Percentiles rank a stretch among this genome's conserved stretches.
These are phyloP conservation scores for Echiichthys vipera DNA, from an alignment of 2,797 vertebrate genomes.

Conservation along the genomic window DNA sequence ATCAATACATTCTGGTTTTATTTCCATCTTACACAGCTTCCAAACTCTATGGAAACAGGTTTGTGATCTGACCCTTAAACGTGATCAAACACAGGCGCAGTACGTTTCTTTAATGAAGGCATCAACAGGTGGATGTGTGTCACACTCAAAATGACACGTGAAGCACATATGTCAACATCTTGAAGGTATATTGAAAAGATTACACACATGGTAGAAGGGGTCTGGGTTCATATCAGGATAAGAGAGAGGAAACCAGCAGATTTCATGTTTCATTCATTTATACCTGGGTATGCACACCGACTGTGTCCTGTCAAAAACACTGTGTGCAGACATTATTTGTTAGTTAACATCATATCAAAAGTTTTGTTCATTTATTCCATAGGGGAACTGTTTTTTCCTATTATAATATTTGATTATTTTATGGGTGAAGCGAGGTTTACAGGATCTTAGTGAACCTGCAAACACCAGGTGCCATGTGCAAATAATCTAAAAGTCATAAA, in stretches of 20 bases:
- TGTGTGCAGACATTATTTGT: not conserved
- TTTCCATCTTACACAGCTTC: too few species aligned
- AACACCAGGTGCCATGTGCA: constrained; percentile 4
- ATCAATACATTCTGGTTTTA: too few species aligned
- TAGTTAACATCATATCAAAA: not conserved
- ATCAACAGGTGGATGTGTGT: not conserved
- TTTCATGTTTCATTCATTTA: not conserved
- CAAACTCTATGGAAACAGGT: too few species aligned
- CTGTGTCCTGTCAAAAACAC: not conserved
- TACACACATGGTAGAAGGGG: not conserved
- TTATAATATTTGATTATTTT: not conserved
- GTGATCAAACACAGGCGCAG: too few species aligned
- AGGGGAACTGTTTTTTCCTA: not conserved
- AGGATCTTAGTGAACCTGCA: not conserved
- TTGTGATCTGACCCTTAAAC: too few species aligned
- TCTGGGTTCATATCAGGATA: not conserved
- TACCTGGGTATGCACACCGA: not conserved
- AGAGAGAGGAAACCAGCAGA: not conserved
- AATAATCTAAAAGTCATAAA: constrained; percentile 15
- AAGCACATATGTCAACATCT: not conserved
- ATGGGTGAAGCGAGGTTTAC: not conserved
- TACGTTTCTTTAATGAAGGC: not conserved
- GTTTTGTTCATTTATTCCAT: not conserved
- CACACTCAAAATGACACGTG: not conserved
- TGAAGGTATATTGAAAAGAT: too few species aligned